Base-by-base conservation (phyloP, 2,113 vertebrate genomes). In the Helogale parvula region DNA sequence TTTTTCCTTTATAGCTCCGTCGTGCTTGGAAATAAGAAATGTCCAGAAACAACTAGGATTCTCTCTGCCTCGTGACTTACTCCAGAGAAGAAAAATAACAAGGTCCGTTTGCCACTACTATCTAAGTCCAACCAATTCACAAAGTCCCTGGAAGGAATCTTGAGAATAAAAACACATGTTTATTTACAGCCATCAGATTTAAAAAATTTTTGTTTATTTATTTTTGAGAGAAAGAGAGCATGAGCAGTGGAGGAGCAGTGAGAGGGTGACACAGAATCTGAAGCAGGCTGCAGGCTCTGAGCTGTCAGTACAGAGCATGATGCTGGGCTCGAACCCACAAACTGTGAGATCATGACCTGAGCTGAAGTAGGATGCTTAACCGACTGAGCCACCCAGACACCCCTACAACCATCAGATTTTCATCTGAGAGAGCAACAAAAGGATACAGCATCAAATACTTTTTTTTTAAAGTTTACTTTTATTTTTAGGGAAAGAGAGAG, bases 1-100 rank as follows among this genome's bases (percentile, higher is more conserved):
- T 90, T 84, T 96, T 35, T 90, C 92, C 35, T 89, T 95, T 57
- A 68, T 57, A 38, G 12, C 2, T 54, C 45, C 13, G 33, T 69
- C 2, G 16, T 19, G 5, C 68, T 63, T 60, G 38, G 31, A 72
- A 90, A 89, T 29, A 84, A 81, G 11, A 76, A 74, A 50, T 83
- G 60, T 80, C 33, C 33, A 91, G 52, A 86, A 54, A 66, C 25
- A 91, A 66, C 13, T 45, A 72, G 16, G 54, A 72, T 89, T 92
- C 54, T 86, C n/a, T 97, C 33, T 66, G 71, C 41, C 81, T 93
- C 63, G 33, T 11, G 38, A 95, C 50, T 90, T 89, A 68, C 68
- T 95, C 54, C 72, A 83, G 91, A 57, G 45, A 83, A 96, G 19
- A 77, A 93, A 95, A 89, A 41, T 50, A 79, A 25, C 80, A 57